Evolutionary conservation across 2,797 vertebrate species (phyloP), one percentile per base, ranked within the genome.

Genomic region (Labeo calbasu): DNA sequence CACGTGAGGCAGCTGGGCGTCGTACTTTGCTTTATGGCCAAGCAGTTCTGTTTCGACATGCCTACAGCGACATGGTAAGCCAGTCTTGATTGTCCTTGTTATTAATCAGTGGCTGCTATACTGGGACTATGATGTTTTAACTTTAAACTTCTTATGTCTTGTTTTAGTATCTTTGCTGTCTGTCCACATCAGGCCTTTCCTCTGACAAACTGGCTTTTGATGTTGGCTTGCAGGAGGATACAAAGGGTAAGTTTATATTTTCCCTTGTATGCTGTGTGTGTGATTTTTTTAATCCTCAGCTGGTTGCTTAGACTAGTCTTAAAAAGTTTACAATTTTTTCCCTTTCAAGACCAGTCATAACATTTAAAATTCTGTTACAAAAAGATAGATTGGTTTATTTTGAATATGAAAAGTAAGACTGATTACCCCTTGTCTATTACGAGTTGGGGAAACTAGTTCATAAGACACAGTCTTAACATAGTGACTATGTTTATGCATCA

Each of bases 201-300:
- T 94, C 95, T 61, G 97, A 99, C 92, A 99, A 98, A 61, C 89
- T 99, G 88, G 96, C 98, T 53, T 99, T 99, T 92, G 97, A 99
- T 88, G 98, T 99, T 46, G 98, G 98, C 81, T 92, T 99, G 85
- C 96, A 97, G 86, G 94, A 98, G 84, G 94, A 97, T 81, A 96
- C 95, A 86, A 94, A 95, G 93, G 98, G 98, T 99, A 90, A 73
- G 11, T 10, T n/a, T 1, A 15, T n/a, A 25, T 40, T 57, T 13
- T 59, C 12, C 28, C 19, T 23, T 2, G 21, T 23, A 28, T 10
- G 40, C 2, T 53, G 78, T 71, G 25, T 2, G 2, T 46, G 43
- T 9, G 11, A 25, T 25, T 23, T 40, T 48, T 48, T 59, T n/a
- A 21, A 14, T 25, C 43, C 15, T 23, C 10, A 25, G n/a, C 32